These are phyloP conservation scores for Mimas tiliae DNA, from an alignment of 2,888 invertebrate species.

Conservation along the genomic window DNA sequence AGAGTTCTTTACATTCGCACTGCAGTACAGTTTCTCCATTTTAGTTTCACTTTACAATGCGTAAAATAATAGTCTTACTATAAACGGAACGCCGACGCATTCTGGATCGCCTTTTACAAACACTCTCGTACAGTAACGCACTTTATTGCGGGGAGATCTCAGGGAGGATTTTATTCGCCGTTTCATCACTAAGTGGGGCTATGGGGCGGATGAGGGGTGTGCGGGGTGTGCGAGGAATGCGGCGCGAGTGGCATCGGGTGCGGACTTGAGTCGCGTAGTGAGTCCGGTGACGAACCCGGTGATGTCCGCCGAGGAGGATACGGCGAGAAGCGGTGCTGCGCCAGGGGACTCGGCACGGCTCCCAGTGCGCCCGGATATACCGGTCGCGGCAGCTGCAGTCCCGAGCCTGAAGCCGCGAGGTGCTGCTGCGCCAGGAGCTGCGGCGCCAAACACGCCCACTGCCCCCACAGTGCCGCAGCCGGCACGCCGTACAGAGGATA, in stretches of 20 bases:
- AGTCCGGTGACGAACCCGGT: conserved; percentile 86
- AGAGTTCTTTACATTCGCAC: conserved; percentile 39
- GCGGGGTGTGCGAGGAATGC: conserved; percentile 66
- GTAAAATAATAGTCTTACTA: conserved; percentile 45
- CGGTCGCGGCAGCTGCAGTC: conserved; percentile 79
- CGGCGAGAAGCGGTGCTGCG: conserved; percentile 86
- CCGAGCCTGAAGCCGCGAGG: conserved; percentile 81
- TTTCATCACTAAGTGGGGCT: conserved; percentile 76
- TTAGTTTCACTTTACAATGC: conserved; percentile 48
- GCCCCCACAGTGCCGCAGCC: conserved; percentile 87
- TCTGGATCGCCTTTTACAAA: conserved; percentile 46
- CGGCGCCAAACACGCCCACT: conserved; percentile 89
- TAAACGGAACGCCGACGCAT: conserved; percentile 45
- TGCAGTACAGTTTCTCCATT: conserved; percentile 40
- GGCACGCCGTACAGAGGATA: conserved; percentile 85
- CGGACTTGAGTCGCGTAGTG: conserved; percentile 81
- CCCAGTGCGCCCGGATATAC: conserved; percentile 71
- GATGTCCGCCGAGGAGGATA: conserved; percentile 82
- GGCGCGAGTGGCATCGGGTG: conserved; percentile 66
- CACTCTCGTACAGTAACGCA: conserved; percentile 53
- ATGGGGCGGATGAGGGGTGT: conserved; percentile 74
- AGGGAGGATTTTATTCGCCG: conserved; percentile 46
- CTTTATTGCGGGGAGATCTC: conserved; percentile 57
- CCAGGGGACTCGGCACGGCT: conserved; percentile 57
- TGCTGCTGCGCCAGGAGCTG: conserved; percentile 88